Evolutionary conservation across 64 coral and sea anemone genomes (phyloP).

Genomic region (Stichodactyla helianthus): DNA sequence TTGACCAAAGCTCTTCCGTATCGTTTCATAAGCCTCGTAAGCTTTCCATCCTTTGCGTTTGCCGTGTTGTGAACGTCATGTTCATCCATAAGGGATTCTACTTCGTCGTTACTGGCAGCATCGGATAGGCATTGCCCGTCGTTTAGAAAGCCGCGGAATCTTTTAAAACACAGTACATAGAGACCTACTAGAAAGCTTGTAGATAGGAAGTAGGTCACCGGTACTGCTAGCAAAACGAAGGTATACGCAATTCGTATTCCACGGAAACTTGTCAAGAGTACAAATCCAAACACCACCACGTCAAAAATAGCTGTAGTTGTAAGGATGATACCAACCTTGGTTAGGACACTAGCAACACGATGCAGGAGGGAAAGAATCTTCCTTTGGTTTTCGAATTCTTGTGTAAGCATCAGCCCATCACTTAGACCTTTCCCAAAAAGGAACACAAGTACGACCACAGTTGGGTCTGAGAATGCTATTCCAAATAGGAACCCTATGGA

Average conservation of each 20-base stretch:
- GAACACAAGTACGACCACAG: constrained; percentile 27
- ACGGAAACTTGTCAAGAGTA: constrained; percentile 36
- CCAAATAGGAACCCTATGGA: constrained; percentile 30
- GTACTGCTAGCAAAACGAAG: constrained; percentile 26
- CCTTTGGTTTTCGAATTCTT: constrained; percentile 43
- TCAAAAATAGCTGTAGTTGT: constrained; percentile 49
- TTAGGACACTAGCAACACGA: constrained; percentile 40
- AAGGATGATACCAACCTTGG: constrained; percentile 47
- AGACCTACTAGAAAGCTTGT: constrained; percentile 39
- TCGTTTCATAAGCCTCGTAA: constrained; percentile 15
- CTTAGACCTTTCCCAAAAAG: constrained; percentile 36
- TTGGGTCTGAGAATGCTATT: constrained; percentile 39
- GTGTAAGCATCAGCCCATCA: constrained; percentile 39
- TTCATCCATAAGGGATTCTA: neutral
- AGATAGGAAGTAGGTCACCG: constrained; percentile 36
- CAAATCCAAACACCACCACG: constrained; percentile 30
- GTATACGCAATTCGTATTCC: constrained; percentile 32
- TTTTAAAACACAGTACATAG: constrained; percentile 20
- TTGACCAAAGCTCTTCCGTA: neutral
- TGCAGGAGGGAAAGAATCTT: constrained; percentile 20
- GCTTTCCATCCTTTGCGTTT: neutral
- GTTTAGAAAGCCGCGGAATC: neutral
- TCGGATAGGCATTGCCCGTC: neutral
- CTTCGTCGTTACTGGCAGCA: neutral
- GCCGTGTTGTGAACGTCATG: neutral